Conservation (phyloP, 2,113 vertebrate genomes). For the Synodontis membranacea region DNA sequence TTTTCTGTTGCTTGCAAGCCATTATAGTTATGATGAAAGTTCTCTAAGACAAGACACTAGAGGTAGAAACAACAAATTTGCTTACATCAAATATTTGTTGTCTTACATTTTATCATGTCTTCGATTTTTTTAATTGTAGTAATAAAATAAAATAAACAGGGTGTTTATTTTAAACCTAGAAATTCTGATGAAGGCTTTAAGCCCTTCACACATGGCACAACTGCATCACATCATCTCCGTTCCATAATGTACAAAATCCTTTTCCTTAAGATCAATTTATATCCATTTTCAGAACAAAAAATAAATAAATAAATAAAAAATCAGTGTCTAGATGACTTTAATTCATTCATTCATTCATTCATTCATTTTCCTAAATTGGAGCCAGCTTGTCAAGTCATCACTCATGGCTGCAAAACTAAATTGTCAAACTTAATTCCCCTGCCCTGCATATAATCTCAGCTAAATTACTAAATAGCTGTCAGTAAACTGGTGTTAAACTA, state of each 20-base stretch:
- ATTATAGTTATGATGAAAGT: neutral
- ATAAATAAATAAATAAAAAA: too few relatives aligned
- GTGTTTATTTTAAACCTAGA: neutral
- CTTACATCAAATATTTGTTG: neutral
- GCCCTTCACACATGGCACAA: neutral
- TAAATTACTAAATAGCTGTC: neutral
- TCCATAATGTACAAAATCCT: neutral
- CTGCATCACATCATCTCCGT: neutral
- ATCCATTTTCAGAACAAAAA: neutral
- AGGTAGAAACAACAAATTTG: neutral
- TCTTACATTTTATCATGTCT: too few relatives aligned
- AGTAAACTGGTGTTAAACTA: neutral
- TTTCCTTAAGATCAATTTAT: neutral
- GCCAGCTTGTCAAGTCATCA: neutral
- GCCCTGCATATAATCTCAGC: conserved; percentile 7
- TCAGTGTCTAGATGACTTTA: neutral
- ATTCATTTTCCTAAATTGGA: neutral
- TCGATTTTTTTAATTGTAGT: too few relatives aligned
- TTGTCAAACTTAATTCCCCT: neutral
- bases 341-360: neutral
- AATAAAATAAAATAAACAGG: neutral
- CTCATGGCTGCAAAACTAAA: conserved; percentile 9
- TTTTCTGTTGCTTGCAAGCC: conserved; percentile 1
- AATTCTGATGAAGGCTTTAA: neutral
- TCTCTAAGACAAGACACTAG: neutral